Evolutionary conservation across 2,888 invertebrate species (phyloP), one percentile per base, ranked within the genome.

Genomic region (Coenonympha arcania): DNA sequence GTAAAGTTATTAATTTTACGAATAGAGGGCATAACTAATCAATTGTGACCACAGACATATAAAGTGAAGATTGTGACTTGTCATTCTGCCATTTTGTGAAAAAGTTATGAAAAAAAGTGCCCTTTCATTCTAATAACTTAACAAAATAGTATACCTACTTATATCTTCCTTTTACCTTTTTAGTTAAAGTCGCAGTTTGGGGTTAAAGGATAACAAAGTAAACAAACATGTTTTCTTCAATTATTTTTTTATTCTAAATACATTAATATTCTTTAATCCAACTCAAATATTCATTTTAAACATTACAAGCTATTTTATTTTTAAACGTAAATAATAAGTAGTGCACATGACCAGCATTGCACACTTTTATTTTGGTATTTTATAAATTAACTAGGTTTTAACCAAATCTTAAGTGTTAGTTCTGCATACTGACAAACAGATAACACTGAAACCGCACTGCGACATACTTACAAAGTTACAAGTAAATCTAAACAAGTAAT

Each of bases 211-310:
- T 22, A 33, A 6, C 8, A 47, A 55, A 47, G 45, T 39, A 52
- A 52, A 55, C 45, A 42, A 28, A 48, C 41, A 41, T 52, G 36
- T 48, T 55, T 55, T 53, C 50, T 45, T 79, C 83, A 83, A 84
- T 84, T 81, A 84, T 83, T 85, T 85, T n/a, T 84, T 86, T 85
- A 86, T 83, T 86, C 86, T 86, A 86, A 84, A 86, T 86, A 86
- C 86, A 86, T 86, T 86, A 85, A 86, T 86, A 84, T 86, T 86
- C 75, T 83, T 81, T 82, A 83, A 81, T 79, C 79, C 84, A 86
- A 85, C 84, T 85, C 82, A 86, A 85, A 83, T 84, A 79, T 80
- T 84, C 73, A 81, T 80, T 85, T 39, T 79, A 83, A 84, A 85
- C 86, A 85, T 85, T 86, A 86, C 79, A 86, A 84, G 86, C 86